Evolutionary conservation across 2,113 vertebrate genomes (phyloP).

Genomic region (Corythornis cristatus): DNA sequence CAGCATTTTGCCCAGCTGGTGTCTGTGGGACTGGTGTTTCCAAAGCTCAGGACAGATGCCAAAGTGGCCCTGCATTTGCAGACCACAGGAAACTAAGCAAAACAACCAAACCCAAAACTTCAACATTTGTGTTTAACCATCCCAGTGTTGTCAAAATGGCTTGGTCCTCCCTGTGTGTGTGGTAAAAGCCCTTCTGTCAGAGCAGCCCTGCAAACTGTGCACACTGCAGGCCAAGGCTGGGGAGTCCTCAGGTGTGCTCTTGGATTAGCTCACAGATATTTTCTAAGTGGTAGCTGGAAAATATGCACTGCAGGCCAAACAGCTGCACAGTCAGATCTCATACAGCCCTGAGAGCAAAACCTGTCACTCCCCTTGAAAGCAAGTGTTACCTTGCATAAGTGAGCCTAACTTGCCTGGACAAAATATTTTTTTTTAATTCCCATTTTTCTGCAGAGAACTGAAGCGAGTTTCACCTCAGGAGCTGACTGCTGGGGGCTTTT

Average conservation of each 20-base stretch:
- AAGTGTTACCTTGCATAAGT: neutral
- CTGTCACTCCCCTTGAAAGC: neutral
- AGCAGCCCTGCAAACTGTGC: accelerated
- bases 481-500: neutral
- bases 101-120: neutral
- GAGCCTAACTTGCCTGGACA: neutral
- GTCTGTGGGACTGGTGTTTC: neutral
- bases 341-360: neutral
- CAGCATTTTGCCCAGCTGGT: neutral
- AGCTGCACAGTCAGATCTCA: neutral
- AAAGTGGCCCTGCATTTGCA: neutral
- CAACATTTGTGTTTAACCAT: neutral
- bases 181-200: neutral
- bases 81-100: neutral
- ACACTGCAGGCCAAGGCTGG: neutral
- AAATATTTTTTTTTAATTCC: neutral
- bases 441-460: neutral
- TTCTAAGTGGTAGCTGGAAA: neutral
- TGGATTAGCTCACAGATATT: neutral
- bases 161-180: neutral
- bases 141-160: neutral
- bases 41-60: neutral
- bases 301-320: neutral
- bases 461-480: neutral
- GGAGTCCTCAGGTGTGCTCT: neutral